A percentile compares a stretch with the other conserved stretches of the same genome.
phyloP scores from a whole-genome alignment of 2,113 vertebrate genomes.

The Nycticryphes semicollaris region DNA sequence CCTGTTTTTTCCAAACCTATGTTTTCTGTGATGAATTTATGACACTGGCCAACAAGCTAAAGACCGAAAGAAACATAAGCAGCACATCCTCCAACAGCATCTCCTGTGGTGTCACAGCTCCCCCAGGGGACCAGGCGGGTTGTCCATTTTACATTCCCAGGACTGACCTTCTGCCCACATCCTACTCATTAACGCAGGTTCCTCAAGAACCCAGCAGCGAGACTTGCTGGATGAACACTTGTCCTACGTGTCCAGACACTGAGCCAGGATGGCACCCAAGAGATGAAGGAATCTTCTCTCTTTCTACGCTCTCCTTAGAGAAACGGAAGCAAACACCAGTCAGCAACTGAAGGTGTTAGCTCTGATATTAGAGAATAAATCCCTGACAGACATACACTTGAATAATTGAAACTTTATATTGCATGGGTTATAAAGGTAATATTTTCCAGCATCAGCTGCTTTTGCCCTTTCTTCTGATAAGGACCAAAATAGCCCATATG shows the following conservation, averaged over 20 bases:
- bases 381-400: background rate
- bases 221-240: background rate
- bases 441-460: background rate
- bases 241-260: accelerated
- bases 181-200: accelerated
- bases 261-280: background rate
- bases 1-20: background rate
- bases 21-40: background rate
- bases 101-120: conserved; percentile 23
- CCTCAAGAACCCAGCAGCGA: background rate
- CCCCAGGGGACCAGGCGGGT: background rate
- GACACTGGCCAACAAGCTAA: background rate
- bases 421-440: background rate
- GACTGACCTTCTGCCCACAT: background rate
- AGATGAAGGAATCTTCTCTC: background rate
- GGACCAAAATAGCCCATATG: background rate
- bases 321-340: background rate
- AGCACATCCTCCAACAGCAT: background rate
- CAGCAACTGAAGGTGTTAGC: background rate
- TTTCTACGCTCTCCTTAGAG: background rate
- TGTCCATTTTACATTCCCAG: background rate
- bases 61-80: background rate
- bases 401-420: background rate
- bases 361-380: background rate
- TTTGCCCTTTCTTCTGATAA: background rate